phyloP scores from a whole-genome alignment of 2,797 vertebrate species.

The Lemur catta region DNA sequence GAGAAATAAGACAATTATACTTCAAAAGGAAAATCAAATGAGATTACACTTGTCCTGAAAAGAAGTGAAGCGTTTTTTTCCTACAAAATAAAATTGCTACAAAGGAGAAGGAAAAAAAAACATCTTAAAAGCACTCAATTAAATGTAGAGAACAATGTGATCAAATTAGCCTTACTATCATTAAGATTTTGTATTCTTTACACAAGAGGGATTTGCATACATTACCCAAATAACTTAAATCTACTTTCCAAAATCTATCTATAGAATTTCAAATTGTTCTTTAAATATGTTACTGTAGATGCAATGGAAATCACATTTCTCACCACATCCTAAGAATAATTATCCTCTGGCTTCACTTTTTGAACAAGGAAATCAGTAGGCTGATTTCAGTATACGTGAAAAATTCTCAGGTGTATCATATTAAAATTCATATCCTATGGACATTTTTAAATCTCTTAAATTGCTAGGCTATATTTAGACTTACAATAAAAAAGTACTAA shows the following conservation, averaged over 20 bases:
- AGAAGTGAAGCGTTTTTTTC: not conserved
- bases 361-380: constrained; percentile 53
- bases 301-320: constrained; percentile 11
- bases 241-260: constrained; percentile 54
- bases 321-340: not conserved
- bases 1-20: not conserved
- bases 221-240: constrained; percentile 45
- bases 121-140: constrained; percentile 42
- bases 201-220: constrained; percentile 28
- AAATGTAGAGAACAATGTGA: constrained; percentile 44
- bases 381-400: constrained; percentile 52
- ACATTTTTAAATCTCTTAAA: constrained; percentile 51
- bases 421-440: constrained; percentile 44
- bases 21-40: not conserved
- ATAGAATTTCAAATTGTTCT: constrained; percentile 36
- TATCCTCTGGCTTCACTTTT: constrained; percentile 39
- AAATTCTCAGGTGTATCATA: constrained; percentile 40
- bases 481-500: not conserved
- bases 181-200: constrained; percentile 34
- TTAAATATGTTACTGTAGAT: constrained; percentile 33
- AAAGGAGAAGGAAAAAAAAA: not conserved
- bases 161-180: constrained; percentile 41
- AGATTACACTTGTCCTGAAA: not conserved
- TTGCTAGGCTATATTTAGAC: constrained; percentile 36
- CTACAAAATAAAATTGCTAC: constrained; percentile 32